Evolutionary conservation across 2,113 vertebrate species (phyloP).

Genomic region (Cromileptes altivelis): DNA sequence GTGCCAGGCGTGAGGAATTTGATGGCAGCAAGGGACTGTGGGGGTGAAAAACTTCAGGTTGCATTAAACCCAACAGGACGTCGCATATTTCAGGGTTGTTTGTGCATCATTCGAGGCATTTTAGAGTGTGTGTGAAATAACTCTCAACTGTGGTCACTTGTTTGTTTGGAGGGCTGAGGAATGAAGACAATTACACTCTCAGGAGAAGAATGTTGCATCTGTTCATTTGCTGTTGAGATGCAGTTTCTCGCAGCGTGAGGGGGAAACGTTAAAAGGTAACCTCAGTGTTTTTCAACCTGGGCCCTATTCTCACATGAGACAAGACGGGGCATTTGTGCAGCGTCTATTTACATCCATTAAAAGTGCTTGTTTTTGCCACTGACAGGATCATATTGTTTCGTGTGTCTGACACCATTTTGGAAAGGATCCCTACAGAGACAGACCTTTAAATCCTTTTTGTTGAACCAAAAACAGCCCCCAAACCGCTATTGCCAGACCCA

Average conservation of each 20-base stretch:
- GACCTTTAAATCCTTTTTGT: too few species aligned
- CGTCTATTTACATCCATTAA: too few species aligned
- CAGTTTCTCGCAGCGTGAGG: slow-evolving; percentile 5
- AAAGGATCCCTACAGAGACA: too few species aligned
- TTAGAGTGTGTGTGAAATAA: slow-evolving; percentile 57
- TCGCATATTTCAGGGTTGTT: slow-evolving; percentile 48
- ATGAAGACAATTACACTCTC: slow-evolving; percentile 54
- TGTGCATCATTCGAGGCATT: slow-evolving; percentile 46
- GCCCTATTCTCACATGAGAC: too few species aligned
- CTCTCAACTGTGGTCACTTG: slow-evolving; percentile 43
- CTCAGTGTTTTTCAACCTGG: too few species aligned
- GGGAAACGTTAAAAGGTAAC: background rate
- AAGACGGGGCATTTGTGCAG: too few species aligned
- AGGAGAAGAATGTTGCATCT: slow-evolving; percentile 53
- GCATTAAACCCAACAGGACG: slow-evolving; percentile 30
- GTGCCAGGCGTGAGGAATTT: slow-evolving; percentile 57
- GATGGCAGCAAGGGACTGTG: slow-evolving; percentile 41
- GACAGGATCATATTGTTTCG: too few species aligned
- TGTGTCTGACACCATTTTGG: too few species aligned
- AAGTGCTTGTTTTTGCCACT: too few species aligned
- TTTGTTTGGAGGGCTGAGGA: slow-evolving; percentile 69
- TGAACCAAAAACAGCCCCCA: too few species aligned
- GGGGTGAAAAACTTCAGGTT: slow-evolving; percentile 27
- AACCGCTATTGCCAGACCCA: too few species aligned
- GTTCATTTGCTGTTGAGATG: slow-evolving; percentile 33